These are phyloP conservation scores for Artibeus lituratus DNA, from an alignment of 2,797 vertebrate genomes.

Conservation along the genomic window DNA sequence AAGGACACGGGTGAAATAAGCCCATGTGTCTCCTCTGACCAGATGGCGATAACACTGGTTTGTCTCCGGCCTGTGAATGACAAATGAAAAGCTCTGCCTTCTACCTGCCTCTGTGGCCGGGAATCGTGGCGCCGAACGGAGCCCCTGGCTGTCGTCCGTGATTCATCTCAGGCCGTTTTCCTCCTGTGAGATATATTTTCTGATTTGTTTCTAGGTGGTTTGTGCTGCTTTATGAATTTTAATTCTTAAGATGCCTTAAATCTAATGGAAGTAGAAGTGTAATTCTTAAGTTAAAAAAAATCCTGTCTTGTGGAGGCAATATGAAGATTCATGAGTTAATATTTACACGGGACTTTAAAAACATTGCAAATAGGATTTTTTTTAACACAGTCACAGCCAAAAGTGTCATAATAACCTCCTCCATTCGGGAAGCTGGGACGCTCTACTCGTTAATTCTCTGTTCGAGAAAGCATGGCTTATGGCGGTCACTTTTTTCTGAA, in stretches of 20 bases:
- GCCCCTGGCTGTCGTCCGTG: not conserved
- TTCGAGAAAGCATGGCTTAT: not conserved
- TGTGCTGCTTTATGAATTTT: not conserved
- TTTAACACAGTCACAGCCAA: not conserved
- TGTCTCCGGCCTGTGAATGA: not conserved
- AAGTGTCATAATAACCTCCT: not conserved
- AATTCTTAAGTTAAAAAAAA: not conserved
- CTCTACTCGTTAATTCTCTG: not conserved
- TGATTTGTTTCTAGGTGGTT: not conserved
- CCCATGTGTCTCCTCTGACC: not conserved
- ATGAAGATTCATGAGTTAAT: not conserved
- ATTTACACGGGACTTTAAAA: not conserved
- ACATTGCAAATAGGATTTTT: not conserved
- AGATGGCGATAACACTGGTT: not conserved
- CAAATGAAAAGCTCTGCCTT: not conserved
- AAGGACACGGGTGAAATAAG: not conserved
- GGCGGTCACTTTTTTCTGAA: not conserved
- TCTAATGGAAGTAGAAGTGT: not conserved
- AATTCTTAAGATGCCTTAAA: not conserved
- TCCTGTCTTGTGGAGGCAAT: not conserved
- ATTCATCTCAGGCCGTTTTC: not conserved
- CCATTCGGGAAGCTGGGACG: not conserved
- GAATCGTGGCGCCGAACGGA: not conserved
- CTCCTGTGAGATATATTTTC: not conserved
- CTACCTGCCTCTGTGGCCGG: not conserved